phyloP scores from a whole-genome alignment of 2,888 invertebrate genomes.

The Drosophila ustulata region DNA sequence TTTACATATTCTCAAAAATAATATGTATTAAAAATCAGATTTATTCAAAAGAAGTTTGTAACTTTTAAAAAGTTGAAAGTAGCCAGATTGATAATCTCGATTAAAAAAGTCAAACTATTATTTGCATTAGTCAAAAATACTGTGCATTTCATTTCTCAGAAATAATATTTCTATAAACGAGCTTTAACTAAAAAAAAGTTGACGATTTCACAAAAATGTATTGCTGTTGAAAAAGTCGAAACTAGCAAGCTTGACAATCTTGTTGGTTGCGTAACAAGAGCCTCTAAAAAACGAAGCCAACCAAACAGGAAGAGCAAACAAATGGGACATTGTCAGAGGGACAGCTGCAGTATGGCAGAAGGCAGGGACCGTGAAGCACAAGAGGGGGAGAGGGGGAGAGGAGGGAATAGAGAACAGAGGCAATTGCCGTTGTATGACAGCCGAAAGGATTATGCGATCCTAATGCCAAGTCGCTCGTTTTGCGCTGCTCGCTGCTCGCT shows the following conservation, averaged over 20 bases:
- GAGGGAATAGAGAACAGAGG: background rate
- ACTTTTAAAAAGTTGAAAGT: no score
- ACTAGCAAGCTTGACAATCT: no score
- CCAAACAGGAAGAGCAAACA: slow-evolving; percentile 4
- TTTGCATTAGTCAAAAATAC: no score
- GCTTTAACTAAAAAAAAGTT: background rate
- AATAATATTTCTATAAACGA: no score
- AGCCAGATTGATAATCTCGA: no score
- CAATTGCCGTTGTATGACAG: slow-evolving; percentile 14
- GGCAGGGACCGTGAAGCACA: slow-evolving; percentile 21
- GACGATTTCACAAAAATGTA: background rate
- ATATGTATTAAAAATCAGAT: no score
- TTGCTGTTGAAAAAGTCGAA: background rate
- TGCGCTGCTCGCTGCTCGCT: slow-evolving; percentile 3
- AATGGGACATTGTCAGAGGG: slow-evolving; percentile 2
- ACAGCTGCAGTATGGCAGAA: slow-evolving; percentile 40
- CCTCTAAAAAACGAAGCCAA: background rate
- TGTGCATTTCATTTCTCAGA: no score
- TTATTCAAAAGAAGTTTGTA: no score
- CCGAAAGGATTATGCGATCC: slow-evolving; percentile 67
- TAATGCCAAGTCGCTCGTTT: slow-evolving; percentile 48
- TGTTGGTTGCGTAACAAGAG: slow-evolving; percentile 1
- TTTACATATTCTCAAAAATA: no score
- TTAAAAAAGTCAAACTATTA: no score
- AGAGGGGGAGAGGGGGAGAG: background rate